phyloP scores from a whole-genome alignment of 2,113 vertebrate genomes.

The Pelecanus crispus region DNA sequence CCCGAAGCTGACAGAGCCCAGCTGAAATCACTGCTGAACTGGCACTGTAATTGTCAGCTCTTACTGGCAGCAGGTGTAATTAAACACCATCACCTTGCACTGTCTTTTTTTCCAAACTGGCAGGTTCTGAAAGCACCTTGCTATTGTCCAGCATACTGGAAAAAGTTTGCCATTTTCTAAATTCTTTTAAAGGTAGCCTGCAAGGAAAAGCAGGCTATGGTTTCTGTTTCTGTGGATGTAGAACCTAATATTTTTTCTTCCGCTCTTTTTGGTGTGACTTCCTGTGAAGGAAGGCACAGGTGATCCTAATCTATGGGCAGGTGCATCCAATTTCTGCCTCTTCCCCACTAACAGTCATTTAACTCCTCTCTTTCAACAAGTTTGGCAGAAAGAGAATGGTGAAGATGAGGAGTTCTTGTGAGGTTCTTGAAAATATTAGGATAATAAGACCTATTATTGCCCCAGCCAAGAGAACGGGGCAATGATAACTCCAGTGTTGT shows the following conservation, averaged over 20 bases:
- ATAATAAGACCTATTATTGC: not conserved
- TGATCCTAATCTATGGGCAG: not conserved
- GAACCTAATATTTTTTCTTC: not conserved
- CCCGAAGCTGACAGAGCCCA: not conserved
- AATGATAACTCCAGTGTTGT: not conserved
- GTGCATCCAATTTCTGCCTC: not conserved
- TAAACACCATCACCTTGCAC: not conserved
- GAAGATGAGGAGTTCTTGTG: no score
- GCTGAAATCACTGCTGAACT: not conserved
- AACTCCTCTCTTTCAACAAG: not conserved
- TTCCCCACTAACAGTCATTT: not conserved
- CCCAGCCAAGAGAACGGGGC: not conserved
- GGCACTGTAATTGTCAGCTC: not conserved
- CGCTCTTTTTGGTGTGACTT: not conserved
- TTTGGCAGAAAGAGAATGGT: not conserved
- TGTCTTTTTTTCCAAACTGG: not conserved
- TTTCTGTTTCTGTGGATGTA: not conserved
- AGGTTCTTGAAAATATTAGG: not conserved
- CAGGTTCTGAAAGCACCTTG: not conserved
- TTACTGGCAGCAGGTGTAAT: not conserved
- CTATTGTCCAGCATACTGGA: not conserved
- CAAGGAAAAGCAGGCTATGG: not conserved
- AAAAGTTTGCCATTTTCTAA: not conserved
- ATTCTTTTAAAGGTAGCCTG: not conserved
- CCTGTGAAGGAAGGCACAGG: not conserved